A percentile compares a stretch with the other conserved stretches of the same genome.
These are phyloP conservation scores for Anthrax anthrax DNA, from an alignment of 2,888 invertebrate genomes.

Conservation along the genomic window DNA sequence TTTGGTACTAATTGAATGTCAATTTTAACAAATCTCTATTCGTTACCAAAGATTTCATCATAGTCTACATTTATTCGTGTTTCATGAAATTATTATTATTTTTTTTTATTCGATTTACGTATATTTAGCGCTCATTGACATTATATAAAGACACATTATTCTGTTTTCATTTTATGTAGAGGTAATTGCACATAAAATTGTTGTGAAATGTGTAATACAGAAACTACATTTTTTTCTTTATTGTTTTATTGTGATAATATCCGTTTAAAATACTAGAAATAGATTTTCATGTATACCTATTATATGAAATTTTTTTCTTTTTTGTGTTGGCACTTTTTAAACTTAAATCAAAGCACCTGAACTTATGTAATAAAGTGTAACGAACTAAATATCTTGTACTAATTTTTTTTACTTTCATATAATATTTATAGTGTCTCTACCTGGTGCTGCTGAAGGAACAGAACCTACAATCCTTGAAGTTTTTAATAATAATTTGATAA, in stretches of 20 bases:
- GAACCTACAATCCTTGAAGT: conserved; percentile 30
- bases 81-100: too few species aligned
- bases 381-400: neutral
- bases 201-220: too few species aligned
- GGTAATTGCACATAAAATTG: too few species aligned
- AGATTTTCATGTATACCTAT: conserved; percentile 2
- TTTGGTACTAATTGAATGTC: conserved; percentile 5
- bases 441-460: conserved; percentile 28
- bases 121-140: too few species aligned
- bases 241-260: neutral
- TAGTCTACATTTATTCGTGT: neutral
- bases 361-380: conserved; percentile 4
- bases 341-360: too few species aligned
- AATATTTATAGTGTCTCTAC: conserved; percentile 30
- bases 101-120: neutral
- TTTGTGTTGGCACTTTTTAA: neutral
- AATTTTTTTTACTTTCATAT: neutral
- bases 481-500: conserved; percentile 21
- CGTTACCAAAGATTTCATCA: neutral
- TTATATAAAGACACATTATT: too few species aligned
- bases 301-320: neutral
- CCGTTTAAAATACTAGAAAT: conserved; percentile 1
- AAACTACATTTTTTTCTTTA: too few species aligned
- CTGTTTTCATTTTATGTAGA: too few species aligned
- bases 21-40: neutral